Percentiles rank a stretch among this genome's conserved stretches.
These are phyloP conservation scores for Oxygymnocypris stewartii DNA, from an alignment of 2,113 vertebrate species.

Conservation along the genomic window DNA sequence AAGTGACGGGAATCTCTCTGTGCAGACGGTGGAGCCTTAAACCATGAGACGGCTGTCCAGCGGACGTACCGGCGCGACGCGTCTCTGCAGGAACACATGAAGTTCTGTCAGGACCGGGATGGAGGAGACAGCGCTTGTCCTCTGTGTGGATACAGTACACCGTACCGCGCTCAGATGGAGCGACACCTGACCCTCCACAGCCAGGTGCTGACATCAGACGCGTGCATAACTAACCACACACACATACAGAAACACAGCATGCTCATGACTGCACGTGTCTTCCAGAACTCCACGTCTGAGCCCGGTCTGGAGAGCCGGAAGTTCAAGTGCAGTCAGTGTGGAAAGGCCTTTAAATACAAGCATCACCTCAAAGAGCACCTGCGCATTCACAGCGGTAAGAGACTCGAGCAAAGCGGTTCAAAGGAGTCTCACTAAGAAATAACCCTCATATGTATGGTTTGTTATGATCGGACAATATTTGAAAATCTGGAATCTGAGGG, in stretches of 20 bases:
- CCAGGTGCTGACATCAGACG: conserved; percentile 59
- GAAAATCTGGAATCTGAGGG: too few relatives aligned
- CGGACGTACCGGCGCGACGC: conserved; percentile 66
- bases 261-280: background rate
- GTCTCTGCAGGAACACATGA: conserved; percentile 74
- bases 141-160: conserved; percentile 74
- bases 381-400: conserved; percentile 83
- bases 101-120: conserved; percentile 73
- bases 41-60: conserved; percentile 60
- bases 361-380: conserved; percentile 85
- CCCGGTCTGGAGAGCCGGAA: conserved; percentile 75
- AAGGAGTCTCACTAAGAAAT: background rate
- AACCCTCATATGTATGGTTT: background rate
- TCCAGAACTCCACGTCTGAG: conserved; percentile 60
- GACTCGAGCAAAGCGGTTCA: background rate
- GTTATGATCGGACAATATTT: too few relatives aligned
- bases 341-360: conserved; percentile 85
- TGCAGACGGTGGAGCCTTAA: conserved; percentile 57
- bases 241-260: background rate
- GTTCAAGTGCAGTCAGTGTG: conserved; percentile 82
- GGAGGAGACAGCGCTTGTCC: conserved; percentile 69
- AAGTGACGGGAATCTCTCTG: background rate
- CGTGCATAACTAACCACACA: background rate
- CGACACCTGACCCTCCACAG: conserved; percentile 70
- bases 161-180: conserved; percentile 75